Evolutionary conservation across 2,888 invertebrate species (phyloP).

Genomic region (Amiota communis): DNA sequence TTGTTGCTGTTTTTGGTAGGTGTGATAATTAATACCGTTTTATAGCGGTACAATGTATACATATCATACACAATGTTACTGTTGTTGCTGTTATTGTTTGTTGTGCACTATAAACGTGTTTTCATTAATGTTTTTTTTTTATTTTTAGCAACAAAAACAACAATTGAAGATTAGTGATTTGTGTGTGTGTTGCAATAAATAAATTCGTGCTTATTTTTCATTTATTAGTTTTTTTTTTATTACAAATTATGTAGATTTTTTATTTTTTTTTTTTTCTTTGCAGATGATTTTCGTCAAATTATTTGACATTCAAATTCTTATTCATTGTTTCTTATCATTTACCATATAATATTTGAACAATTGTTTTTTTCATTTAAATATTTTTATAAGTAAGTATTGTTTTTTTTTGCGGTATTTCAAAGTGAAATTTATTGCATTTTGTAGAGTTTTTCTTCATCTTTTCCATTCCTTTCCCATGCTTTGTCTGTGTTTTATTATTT

Average conservation of each 20-base stretch:
- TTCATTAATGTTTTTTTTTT: neutral
- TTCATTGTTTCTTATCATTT: too few relatives aligned
- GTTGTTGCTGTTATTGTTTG: neutral
- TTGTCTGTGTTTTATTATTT: neutral
- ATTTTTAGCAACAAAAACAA: neutral
- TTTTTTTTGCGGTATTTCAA: conserved; percentile 50
- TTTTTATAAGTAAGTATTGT: neutral
- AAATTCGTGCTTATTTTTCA: too few relatives aligned
- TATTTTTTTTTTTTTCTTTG: too few relatives aligned
- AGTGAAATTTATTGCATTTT: conserved; percentile 49
- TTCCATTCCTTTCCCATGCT: neutral
- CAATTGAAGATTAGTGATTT: neutral
- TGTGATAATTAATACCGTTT: conserved; percentile 8
- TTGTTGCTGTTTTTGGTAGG: neutral
- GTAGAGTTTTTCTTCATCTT: neutral
- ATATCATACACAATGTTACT: too few relatives aligned
- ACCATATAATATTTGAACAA: neutral
- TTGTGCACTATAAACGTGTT: neutral
- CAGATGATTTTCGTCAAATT: neutral
- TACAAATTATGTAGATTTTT: too few relatives aligned
- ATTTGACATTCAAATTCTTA: neutral
- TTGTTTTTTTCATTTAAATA: neutral
- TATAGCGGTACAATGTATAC: neutral
- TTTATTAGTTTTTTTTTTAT: too few relatives aligned
- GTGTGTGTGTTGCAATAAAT: too few relatives aligned